These are phyloP conservation scores for Helleia helle DNA, from an alignment of 2,888 invertebrate genomes.

Conservation along the genomic window DNA sequence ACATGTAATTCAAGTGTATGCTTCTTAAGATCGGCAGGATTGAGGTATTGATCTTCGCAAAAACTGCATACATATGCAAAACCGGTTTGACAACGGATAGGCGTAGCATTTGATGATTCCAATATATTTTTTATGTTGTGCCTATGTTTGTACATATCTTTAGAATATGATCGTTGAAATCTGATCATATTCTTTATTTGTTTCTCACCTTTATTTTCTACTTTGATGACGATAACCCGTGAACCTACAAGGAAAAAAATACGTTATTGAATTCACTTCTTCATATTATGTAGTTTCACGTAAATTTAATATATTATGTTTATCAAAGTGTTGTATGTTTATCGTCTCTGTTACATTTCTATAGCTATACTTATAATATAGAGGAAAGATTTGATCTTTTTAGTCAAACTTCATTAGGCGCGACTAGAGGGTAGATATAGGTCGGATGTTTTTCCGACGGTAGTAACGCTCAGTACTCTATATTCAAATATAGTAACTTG, in stretches of 20 bases:
- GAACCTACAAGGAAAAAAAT: conserved; percentile 11
- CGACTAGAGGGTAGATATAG: too few species aligned
- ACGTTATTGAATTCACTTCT: conserved; percentile 11
- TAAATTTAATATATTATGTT: too few species aligned
- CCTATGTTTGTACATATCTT: conserved; percentile 45
- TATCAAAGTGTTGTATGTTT: too few species aligned
- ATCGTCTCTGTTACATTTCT: too few species aligned
- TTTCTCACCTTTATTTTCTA: conserved; percentile 7
- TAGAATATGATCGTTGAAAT: background rate
- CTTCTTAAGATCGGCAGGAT: conserved; percentile 31
- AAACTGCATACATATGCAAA: conserved; percentile 33
- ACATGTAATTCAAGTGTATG: conserved; percentile 33
- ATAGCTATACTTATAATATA: too few species aligned
- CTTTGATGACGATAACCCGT: conserved; percentile 12
- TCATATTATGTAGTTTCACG: too few species aligned
- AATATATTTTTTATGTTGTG: conserved; percentile 34
- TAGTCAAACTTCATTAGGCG: too few species aligned
- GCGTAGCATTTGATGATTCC: conserved; percentile 36
- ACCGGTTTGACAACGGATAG: conserved; percentile 27
- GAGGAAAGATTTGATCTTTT: too few species aligned
- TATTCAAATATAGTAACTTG: too few species aligned
- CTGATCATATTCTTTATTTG: background rate
- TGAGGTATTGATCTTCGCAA: conserved; percentile 26
- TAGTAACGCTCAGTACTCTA: too few species aligned
- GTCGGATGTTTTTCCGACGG: too few species aligned